These are phyloP conservation scores for Phyllopteryx taeniolatus DNA, from an alignment of 2,113 vertebrate species.

Conservation along the genomic window DNA sequence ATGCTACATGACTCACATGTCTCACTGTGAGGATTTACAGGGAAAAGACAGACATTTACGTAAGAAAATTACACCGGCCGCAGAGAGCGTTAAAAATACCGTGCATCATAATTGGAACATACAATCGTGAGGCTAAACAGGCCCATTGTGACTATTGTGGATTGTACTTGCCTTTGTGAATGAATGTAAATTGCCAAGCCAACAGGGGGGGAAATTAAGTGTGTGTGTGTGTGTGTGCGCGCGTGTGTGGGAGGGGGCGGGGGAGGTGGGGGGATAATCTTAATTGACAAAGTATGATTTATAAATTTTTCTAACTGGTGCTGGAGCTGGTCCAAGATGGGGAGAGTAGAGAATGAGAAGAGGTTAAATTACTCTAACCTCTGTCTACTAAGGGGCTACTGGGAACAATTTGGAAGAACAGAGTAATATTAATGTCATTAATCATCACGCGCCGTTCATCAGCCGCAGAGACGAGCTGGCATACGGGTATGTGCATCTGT, in stretches of 20 bases:
- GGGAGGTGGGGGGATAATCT: slow-evolving; percentile 4
- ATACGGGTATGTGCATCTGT: slow-evolving; percentile 10
- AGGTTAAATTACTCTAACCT: slow-evolving; percentile 69
- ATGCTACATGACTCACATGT: slow-evolving; percentile 19
- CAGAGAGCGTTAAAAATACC: background rate
- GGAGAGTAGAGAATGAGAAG: slow-evolving; percentile 40
- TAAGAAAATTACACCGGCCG: background rate
- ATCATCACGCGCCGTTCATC: slow-evolving; percentile 48
- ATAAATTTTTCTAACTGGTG: slow-evolving; percentile 51
- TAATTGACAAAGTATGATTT: slow-evolving; percentile 71
- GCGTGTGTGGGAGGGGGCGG: background rate
- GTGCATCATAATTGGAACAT: slow-evolving; percentile 16
- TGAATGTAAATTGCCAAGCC: slow-evolving; percentile 35
- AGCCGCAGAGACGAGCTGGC: slow-evolving; percentile 8
- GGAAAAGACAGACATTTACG: background rate
- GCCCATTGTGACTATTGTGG: slow-evolving; percentile 28
- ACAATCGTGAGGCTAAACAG: slow-evolving; percentile 22
- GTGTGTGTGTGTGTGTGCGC: too few species aligned
- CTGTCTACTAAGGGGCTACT: slow-evolving; percentile 43
- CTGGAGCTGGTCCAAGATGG: slow-evolving; percentile 42
- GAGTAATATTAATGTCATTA: slow-evolving; percentile 61
- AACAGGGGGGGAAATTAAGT: slow-evolving; percentile 1
- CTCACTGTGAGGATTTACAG: background rate
- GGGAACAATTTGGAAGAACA: slow-evolving; percentile 56
- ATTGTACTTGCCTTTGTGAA: slow-evolving; percentile 30